phyloP scores from a whole-genome alignment of 2,888 invertebrate species.

The Clostera curtula region DNA sequence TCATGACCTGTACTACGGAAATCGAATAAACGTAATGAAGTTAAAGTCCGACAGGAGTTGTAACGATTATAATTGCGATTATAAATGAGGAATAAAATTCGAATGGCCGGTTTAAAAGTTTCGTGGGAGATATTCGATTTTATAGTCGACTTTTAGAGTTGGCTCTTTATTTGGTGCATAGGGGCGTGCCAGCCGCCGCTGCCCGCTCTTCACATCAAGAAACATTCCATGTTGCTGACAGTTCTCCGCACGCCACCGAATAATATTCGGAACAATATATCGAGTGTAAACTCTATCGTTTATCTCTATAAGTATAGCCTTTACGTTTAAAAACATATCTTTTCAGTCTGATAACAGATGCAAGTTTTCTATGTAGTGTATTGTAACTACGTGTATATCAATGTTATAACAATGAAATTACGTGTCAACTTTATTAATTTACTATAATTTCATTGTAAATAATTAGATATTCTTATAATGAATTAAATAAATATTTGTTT shows the following conservation, averaged over 20 bases:
- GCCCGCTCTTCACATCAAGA: conserved; percentile 34
- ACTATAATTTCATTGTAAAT: conserved; percentile 72
- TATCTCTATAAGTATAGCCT: conserved; percentile 67
- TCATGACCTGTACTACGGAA: too few species aligned
- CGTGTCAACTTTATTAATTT: conserved; percentile 54
- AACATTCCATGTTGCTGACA: conserved; percentile 67
- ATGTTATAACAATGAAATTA: conserved; percentile 70
- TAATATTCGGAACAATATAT: conserved; percentile 65
- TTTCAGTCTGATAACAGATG: conserved; percentile 65
- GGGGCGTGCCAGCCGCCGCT: too few species aligned
- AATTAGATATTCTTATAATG: conserved; percentile 70
- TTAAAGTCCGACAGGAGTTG: too few species aligned
- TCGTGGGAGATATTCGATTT: too few species aligned
- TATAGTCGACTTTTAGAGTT: too few species aligned
- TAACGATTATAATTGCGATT: too few species aligned
- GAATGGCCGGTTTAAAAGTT: too few species aligned
- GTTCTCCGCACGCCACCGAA: conserved; percentile 29
- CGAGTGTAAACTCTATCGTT: conserved; percentile 52
- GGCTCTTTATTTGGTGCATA: too few species aligned
- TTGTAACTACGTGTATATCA: conserved; percentile 60
- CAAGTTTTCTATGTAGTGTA: conserved; percentile 75
- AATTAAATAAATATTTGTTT: conserved; percentile 73
- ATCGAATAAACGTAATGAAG: too few species aligned
- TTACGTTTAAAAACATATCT: conserved; percentile 65
- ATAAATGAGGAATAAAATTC: too few species aligned